phyloP scores from a whole-genome alignment of 2,113 vertebrate genomes.

The Archocentrus centrarchus region DNA sequence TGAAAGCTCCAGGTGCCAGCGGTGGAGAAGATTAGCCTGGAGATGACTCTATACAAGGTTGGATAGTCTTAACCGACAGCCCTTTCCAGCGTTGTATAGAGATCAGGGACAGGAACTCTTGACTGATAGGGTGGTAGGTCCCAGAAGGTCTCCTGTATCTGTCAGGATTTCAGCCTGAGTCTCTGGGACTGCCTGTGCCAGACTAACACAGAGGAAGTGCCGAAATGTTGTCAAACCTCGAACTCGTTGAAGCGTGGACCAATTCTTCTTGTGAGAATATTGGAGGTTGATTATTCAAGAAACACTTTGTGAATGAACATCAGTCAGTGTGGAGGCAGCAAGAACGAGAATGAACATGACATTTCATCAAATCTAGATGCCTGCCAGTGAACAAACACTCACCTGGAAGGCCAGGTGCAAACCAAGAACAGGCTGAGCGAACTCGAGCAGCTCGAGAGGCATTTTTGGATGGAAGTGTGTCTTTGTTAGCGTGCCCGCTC shows the following conservation, averaged over 20 bases:
- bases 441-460: not conserved
- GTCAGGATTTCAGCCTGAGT: not conserved
- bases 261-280: not conserved
- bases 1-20: not conserved
- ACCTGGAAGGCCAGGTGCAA: not conserved
- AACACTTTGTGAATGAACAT: not conserved
- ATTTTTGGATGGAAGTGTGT: not conserved
- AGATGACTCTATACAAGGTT: not conserved
- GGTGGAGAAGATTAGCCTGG: not conserved
- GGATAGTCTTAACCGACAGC: not conserved
- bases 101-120: not conserved
- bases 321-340: not conserved
- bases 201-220: not conserved
- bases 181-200: not conserved
- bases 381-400: not conserved
- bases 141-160: not conserved
- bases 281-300: not conserved
- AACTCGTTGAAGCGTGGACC: not conserved
- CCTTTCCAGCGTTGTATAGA: not conserved
- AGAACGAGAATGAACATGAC: not conserved
- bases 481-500: not conserved
- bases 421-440: not conserved
- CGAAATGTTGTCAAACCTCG: not conserved
- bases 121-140: not conserved
- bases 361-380: too few relatives aligned